These are phyloP conservation scores for Oreochromis spilurus DNA, from an alignment of 2,113 vertebrate genomes.

Conservation along the genomic window DNA sequence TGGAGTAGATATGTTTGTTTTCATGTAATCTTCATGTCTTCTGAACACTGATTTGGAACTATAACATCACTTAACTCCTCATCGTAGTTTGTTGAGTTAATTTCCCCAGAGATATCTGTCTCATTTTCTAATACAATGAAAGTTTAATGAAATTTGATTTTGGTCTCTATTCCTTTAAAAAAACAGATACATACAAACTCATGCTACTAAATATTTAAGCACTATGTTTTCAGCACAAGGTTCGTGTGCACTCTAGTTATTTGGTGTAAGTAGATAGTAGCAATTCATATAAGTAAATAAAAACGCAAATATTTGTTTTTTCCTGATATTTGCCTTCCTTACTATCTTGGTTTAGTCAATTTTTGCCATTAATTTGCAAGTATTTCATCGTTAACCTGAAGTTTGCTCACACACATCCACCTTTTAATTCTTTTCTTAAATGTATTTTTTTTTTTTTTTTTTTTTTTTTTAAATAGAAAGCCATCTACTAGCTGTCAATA, in stretches of 20 bases:
- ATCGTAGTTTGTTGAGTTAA: neutral
- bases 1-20: neutral
- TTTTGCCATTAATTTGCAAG: neutral
- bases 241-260: neutral
- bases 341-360: neutral
- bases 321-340: neutral
- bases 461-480: neutral
- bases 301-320: neutral
- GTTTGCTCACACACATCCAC: neutral
- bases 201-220: neutral
- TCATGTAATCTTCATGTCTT: neutral
- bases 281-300: neutral
- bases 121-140: neutral
- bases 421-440: neutral
- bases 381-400: neutral
- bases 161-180: neutral
- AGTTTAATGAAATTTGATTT: neutral
- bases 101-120: neutral
- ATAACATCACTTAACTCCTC: neutral
- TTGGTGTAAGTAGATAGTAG: neutral
- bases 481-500: neutral
- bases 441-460: rapidly evolving
- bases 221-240: neutral
- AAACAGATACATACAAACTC: neutral
- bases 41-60: neutral